phyloP scores from a whole-genome alignment of 2,113 vertebrate genomes.

The Microtus richardsoni region DNA sequence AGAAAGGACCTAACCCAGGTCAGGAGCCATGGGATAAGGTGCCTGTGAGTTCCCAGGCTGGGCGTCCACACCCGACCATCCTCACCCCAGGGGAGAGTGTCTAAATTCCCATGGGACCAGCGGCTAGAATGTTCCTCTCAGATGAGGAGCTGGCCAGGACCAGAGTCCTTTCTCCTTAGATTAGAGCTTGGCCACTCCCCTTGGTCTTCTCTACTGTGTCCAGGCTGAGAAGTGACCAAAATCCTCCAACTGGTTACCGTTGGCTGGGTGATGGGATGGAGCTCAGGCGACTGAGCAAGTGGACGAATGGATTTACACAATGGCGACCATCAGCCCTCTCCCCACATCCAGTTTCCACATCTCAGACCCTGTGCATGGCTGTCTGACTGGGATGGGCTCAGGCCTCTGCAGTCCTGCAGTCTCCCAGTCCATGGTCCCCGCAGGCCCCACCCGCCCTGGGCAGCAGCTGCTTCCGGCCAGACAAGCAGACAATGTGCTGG shows the following conservation, averaged over 20 bases:
- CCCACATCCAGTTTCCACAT: neutral
- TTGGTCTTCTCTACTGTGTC: neutral
- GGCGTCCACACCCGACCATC: rapidly evolving
- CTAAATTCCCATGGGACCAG: neutral
- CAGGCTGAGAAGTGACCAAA: neutral
- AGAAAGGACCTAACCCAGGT: no score
- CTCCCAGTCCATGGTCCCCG: neutral
- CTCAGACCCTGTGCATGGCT: neutral
- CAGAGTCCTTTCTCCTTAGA: neutral
- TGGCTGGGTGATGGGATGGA: neutral
- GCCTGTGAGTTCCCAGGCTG: neutral
- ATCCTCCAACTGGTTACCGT: no score
- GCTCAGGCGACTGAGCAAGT: rapidly evolving
- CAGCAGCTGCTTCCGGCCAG: constrained; percentile 66
- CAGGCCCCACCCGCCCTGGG: constrained; percentile 9
- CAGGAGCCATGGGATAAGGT: neutral
- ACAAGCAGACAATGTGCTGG: constrained; percentile 68
- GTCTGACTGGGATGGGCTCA: neutral
- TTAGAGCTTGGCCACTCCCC: neutral
- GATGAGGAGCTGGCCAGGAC: neutral
- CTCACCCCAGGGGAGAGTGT: neutral
- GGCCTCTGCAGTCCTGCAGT: neutral
- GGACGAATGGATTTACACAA: no score
- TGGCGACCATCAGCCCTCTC: rapidly evolving
- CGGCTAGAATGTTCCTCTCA: neutral